Conservation (phyloP, 1,140 invertebrate genomes). For the Caerostris darwini region DNA sequence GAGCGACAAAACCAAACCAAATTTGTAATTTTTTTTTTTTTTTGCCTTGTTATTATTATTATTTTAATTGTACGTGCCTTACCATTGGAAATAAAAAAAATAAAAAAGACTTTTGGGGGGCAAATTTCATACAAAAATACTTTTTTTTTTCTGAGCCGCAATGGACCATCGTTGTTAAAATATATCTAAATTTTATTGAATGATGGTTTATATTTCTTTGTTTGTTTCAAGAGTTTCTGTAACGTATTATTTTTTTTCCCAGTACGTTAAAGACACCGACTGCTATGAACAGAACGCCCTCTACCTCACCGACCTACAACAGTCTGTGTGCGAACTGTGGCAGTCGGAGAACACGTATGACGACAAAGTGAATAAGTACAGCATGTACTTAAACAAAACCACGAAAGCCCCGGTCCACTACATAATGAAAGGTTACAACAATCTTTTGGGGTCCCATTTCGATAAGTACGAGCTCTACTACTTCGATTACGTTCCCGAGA, state of each 20-base stretch:
- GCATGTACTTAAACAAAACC: conserved; percentile 85
- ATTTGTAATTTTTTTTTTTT: too few species aligned
- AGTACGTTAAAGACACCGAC: conserved; percentile 80
- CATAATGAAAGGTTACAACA: conserved; percentile 96
- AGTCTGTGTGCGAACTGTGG: conserved; percentile 88
- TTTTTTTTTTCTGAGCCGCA: too few species aligned
- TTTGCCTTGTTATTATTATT: too few species aligned
- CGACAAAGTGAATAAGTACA: conserved; percentile 93
- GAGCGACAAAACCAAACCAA: too few species aligned
- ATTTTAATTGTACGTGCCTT: too few species aligned
- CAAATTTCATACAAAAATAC: too few species aligned
- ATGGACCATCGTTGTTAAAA: too few species aligned
- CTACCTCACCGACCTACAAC: not conserved
- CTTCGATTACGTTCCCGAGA: conserved; percentile 87
- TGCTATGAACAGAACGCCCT: conserved; percentile 35
- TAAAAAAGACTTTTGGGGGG: too few species aligned
- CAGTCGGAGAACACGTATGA: conserved; percentile 86
- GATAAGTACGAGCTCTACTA: conserved; percentile 97
- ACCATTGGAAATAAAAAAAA: too few species aligned
- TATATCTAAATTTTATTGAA: too few species aligned
- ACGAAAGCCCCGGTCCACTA: conserved; percentile 87
- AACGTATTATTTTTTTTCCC: conserved; percentile 63
- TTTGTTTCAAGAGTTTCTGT: too few species aligned
- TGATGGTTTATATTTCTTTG: too few species aligned
- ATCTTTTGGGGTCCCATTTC: conserved; percentile 95